Evolutionary conservation across 2,888 invertebrate species (phyloP).

Genomic region (Dicyrtomina minuta): DNA sequence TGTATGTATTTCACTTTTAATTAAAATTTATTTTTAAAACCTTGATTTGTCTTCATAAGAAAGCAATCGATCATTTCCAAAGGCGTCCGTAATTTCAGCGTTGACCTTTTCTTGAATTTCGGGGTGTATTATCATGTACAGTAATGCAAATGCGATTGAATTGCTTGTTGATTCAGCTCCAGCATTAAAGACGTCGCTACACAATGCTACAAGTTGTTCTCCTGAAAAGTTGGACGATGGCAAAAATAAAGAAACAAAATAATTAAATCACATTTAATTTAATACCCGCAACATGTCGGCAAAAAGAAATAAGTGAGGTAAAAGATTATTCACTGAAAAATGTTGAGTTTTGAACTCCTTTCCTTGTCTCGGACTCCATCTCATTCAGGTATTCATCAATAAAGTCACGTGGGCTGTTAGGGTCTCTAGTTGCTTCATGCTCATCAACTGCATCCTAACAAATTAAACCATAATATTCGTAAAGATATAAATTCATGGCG

Average conservation of each 20-base stretch:
- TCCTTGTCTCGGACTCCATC: conserved; percentile 39
- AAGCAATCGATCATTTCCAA: conserved; percentile 37
- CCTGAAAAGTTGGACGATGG: no score
- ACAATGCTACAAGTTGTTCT: conserved; percentile 45
- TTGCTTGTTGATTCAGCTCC: conserved; percentile 51
- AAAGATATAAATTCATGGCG: neutral
- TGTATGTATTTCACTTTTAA: neutral
- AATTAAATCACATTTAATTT: neutral
- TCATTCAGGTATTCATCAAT: conserved; percentile 53
- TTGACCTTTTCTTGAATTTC: conserved; percentile 42
- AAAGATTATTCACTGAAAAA: conserved; percentile 40
- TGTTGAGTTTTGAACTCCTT: conserved; percentile 31
- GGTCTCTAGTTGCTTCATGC: conserved; percentile 44
- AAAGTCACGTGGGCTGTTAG: conserved; percentile 42
- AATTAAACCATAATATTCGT: neutral
- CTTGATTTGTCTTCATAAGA: conserved; percentile 36
- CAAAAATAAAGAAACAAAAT: no score
- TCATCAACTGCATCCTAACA: conserved; percentile 49
- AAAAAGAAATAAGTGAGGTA: neutral
- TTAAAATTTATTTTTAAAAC: conserved; percentile 14
- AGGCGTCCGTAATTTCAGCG: conserved; percentile 37
- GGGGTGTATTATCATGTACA: conserved; percentile 46
- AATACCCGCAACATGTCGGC: neutral
- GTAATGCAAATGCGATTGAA: conserved; percentile 42
- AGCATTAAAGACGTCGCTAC: conserved; percentile 47